phyloP scores from a whole-genome alignment of 2,113 vertebrate genomes.

The Nesogale talazaci region DNA sequence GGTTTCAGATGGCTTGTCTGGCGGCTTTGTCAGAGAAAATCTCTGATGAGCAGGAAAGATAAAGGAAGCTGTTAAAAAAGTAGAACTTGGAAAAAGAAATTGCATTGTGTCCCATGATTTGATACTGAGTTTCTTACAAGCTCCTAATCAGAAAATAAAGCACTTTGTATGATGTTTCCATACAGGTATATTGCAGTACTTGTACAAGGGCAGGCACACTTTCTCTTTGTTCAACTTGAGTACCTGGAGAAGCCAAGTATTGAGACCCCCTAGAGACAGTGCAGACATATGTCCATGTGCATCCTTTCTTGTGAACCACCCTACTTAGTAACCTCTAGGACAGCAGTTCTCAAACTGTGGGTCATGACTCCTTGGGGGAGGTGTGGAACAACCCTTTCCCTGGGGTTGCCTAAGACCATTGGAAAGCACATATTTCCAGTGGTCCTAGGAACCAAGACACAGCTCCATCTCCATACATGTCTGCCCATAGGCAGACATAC shows the following conservation, averaged over 20 bases:
- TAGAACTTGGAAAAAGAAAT: conserved; percentile 23
- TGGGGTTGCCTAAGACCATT: no score
- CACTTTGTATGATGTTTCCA: background rate
- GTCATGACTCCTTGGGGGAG: no score
- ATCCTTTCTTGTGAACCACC: background rate
- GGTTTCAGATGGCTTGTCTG: background rate
- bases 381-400: no score
- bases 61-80: conserved; percentile 9
- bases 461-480: no score
- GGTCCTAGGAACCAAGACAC: no score
- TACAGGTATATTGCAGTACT: background rate
- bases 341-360: no score
- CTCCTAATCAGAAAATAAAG: conserved; percentile 21
- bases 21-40: conserved; percentile 44
- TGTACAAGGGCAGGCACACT: background rate
- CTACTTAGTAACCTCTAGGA: background rate
- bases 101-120: conserved; percentile 19
- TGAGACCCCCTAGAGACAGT: background rate
- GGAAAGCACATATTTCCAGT: no score
- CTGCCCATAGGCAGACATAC: no score
- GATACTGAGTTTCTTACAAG: conserved; percentile 8
- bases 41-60: conserved; percentile 24
- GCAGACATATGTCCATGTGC: background rate
- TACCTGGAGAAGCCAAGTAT: background rate
- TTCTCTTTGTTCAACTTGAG: conserved; percentile 35